Conservation (phyloP, 2,888 invertebrate genomes). For the Camptogramma bilineatum region DNA sequence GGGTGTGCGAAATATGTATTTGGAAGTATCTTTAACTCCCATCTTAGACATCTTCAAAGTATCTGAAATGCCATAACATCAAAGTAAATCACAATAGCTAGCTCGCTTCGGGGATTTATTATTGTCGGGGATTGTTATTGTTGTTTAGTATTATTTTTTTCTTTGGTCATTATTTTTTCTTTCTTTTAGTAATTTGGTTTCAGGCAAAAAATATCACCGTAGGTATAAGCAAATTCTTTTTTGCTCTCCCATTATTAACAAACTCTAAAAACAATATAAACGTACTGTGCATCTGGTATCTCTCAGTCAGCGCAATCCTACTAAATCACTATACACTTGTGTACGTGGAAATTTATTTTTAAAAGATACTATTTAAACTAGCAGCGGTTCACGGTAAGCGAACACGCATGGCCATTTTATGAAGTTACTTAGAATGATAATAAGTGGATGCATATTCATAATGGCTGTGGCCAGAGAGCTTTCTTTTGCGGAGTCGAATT, state of each 20-base stretch:
- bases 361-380: conserved; percentile 46
- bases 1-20: too few relatives aligned
- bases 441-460: conserved; percentile 42
- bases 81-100: too few relatives aligned
- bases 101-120: too few relatives aligned
- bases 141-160: too few relatives aligned
- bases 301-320: conserved; percentile 73
- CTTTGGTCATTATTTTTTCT: too few relatives aligned
- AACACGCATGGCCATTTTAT: conserved; percentile 39
- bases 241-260: conserved; percentile 24
- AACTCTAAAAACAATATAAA: conserved; percentile 49
- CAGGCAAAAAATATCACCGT: not conserved
- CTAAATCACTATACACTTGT: conserved; percentile 70
- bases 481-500: conserved; percentile 35
- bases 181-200: too few relatives aligned
- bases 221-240: conserved; percentile 20
- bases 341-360: conserved; percentile 64
- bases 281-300: conserved; percentile 61
- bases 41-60: too few relatives aligned
- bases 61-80: too few relatives aligned
- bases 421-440: conserved; percentile 42
- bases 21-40: too few relatives aligned
- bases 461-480: conserved; percentile 30
- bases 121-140: too few relatives aligned
- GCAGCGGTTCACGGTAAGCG: conserved; percentile 33